Base-by-base conservation (phyloP, 2,113 vertebrate species). In the Cavia porcellus region DNA sequence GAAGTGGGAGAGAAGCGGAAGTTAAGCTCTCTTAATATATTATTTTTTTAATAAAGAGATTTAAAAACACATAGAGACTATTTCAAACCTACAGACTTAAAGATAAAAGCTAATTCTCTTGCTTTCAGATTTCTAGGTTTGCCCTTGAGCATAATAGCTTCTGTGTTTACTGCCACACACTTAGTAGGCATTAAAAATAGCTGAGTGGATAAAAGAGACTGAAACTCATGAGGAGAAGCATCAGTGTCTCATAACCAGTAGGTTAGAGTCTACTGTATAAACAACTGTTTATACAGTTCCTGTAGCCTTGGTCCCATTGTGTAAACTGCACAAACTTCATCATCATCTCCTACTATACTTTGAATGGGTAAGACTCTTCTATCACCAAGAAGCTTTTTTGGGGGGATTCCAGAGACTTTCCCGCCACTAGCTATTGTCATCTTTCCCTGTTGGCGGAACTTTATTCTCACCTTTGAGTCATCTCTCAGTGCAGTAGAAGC, bases 51-150 rank as follows among this genome's bases (percentile, higher is more conserved):
- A 74, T 20, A 15, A 68, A 92, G 52, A 79, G 13, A 42, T 19
- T 62, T 62, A 66, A 61, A 52, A 59, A 57, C 15, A 42, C n/a
- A 57, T 24, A 84, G 32, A 77, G 19, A 52, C 74, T 70, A 17
- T 12, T 35, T 28, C 30, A 82, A 11, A 66, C n/a, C 20, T 79
- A 17, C 7, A 42, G 38, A n/a, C 15, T 75, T 85, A 74, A 92
- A 28, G 50, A 45, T 25, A 45, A 30, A 87, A 68, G 28, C 13
- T 32, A 92, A 68, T 45, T 83, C 55, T 84, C 47, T 95, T 74
- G 59, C 66, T 90, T 87, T 66, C 50, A 86, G 28, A 89, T 32
- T 66, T 86, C 79, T 62, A 80, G 45, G 15, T 93, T 88, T 93
- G 24, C 42, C 6, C 17, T 62, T 15, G 28, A 22, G 74, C 59